Evolutionary conservation across 2,888 invertebrate genomes (phyloP), one percentile per base, ranked within the genome.

Genomic region (Lasioglossum zephyrum): DNA sequence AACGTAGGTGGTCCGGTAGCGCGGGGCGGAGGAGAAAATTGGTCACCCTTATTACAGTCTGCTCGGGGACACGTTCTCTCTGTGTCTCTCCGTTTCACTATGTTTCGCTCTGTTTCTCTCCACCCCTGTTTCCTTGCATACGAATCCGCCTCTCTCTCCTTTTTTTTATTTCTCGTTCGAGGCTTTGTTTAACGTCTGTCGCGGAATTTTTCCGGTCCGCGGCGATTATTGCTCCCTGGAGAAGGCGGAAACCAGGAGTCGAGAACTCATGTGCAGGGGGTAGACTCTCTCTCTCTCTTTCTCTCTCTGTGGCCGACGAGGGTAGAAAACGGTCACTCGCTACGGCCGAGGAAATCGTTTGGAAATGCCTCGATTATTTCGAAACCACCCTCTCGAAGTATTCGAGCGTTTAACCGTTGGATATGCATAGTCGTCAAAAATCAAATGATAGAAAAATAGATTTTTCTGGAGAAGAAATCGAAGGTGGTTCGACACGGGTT

Each of bases 131-230:
- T 66, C 66, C 66, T 66, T 66, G 66, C 66, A 31, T 36, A 66
- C 36, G 66, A 53, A 66, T 66, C 66, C 13, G 16, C 44, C 9
- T 31, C 39, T 69, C 39, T 66, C 78, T 85, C 49, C 82, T 82
- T 76, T 84, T 69, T 88, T 88, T 81, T 66, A 85, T 87, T 82
- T 76, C 91, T 89, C 89, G 86, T 90, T 88, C 91, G 90, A 89
- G 92, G 93, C 94, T 94, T 94, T 94, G 94, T 94, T 94, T 94
- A 94, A 94, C 94, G 94, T 94, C 91, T 90, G 93, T 93, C 93
- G 93, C 92, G 92, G 91, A 94, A 94, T 94, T 94, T 94, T 94
- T 93, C 92, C 90, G 90, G 80, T 88, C 88, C 87, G 80, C 90
- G 89, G 91, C 92, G 93, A 93, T 91, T 93, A 94, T 94, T 94